Conservation (phyloP, 1,140 invertebrate species). For the Ceratosolen fusciceps region DNA sequence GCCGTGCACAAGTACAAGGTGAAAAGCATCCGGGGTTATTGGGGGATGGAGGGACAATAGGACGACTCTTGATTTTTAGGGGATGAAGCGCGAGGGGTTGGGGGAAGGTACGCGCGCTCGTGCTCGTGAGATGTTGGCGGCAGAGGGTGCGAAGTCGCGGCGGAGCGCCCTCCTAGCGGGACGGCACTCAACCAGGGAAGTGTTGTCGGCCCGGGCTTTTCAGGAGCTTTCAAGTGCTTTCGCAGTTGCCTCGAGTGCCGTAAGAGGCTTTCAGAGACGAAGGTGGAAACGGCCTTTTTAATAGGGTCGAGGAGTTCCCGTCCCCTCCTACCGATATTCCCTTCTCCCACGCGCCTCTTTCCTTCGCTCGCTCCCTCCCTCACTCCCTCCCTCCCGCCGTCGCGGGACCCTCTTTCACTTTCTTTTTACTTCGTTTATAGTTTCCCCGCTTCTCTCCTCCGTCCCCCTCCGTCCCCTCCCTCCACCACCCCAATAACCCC, state of each 20-base stretch:
- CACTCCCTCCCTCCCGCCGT: conserved; percentile 34
- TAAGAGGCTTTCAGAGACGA: conserved; percentile 73
- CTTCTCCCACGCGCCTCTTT: conserved; percentile 39
- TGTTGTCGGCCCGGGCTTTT: conserved; percentile 71
- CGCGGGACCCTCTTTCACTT: conserved; percentile 10
- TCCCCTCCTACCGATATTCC: conserved; percentile 52
- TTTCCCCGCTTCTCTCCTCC: not conserved
- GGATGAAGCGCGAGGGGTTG: not conserved
- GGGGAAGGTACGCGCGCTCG: conserved; percentile 37
- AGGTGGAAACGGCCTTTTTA: conserved; percentile 73
- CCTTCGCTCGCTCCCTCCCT: conserved; percentile 3
- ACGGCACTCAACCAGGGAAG: conserved; percentile 70
- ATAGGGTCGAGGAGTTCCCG: conserved; percentile 69
- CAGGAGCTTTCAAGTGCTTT: conserved; percentile 73
- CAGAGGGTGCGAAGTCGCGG: conserved; percentile 67
- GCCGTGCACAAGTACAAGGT: not conserved
- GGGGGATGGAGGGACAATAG: conserved; percentile 31
- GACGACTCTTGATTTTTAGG: conserved; percentile 17
- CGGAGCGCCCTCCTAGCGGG: conserved; percentile 58
- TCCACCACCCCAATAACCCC: too few species aligned
- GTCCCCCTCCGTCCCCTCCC: too few species aligned
- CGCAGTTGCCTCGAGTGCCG: conserved; percentile 71
- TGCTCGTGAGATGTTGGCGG: conserved; percentile 61
- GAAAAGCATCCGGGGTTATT: too few species aligned
- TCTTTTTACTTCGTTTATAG: not conserved